Conservation (phyloP, 2,797 vertebrate species). For the Amblyopsis hoosieri region DNA sequence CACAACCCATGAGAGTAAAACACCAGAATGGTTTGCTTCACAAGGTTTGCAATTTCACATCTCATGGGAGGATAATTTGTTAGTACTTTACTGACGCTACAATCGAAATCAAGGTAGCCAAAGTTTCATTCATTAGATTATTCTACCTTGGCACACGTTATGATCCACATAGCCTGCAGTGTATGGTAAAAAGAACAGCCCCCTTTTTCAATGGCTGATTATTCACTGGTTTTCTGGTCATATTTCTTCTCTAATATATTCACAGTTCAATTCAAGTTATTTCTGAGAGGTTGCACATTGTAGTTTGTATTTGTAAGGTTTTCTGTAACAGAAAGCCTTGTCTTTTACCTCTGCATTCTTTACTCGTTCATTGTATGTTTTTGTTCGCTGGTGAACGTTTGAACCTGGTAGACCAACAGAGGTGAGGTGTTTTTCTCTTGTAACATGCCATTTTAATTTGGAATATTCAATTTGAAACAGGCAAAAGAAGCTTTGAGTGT, state of each 20-base stretch:
- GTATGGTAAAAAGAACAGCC: constrained; percentile 42
- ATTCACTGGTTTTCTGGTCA: constrained; percentile 40
- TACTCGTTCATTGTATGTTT: constrained; percentile 3
- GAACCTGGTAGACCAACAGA: constrained; percentile 15
- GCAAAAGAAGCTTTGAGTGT: constrained; percentile 17
- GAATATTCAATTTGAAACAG: constrained; percentile 38
- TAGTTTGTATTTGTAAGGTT: constrained; percentile 39
- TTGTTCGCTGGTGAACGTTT: constrained; percentile 32
- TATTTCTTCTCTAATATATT: constrained; percentile 6
- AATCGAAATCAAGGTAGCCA: constrained; percentile 44
- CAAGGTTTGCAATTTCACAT: constrained; percentile 43
- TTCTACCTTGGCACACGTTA: constrained; percentile 57
- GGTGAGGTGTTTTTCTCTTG: constrained; percentile 10
- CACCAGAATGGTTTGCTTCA: constrained; percentile 23
- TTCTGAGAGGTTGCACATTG: neutral
- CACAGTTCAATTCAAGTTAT: neutral
- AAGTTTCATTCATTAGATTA: constrained; percentile 51
- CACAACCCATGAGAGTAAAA: constrained; percentile 36
- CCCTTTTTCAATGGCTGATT: constrained; percentile 45
- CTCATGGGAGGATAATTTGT: constrained; percentile 48
- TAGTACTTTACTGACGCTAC: constrained; percentile 42
- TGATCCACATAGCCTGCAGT: constrained; percentile 49
- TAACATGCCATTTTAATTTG: constrained; percentile 15
- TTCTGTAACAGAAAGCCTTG: constrained; percentile 20
- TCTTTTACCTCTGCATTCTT: constrained; percentile 7